Conservation (phyloP, 2,113 vertebrate species). For the Psilopsiagon aurifrons region DNA sequence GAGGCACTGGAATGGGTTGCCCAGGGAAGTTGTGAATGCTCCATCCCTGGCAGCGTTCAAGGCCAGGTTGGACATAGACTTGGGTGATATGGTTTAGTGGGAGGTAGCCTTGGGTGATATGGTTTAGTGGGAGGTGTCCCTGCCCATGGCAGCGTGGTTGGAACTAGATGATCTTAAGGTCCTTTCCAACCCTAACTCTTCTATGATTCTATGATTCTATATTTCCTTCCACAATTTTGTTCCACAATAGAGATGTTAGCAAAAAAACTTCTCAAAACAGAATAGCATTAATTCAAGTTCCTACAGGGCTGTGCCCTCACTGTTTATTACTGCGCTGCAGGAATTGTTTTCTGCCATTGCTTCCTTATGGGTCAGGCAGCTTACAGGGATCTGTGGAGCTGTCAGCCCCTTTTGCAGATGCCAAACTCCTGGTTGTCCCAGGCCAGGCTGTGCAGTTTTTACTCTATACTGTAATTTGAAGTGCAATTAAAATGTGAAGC, state of each 20-base stretch:
- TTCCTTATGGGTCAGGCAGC: not conserved
- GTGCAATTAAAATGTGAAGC: not conserved
- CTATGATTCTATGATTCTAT: not conserved
- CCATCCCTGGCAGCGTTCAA: too few species aligned
- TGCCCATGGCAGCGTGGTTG: too few species aligned
- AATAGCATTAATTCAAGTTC: not conserved
- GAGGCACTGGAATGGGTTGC: too few species aligned
- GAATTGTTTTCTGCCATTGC: not conserved
- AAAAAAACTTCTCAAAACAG: not conserved
- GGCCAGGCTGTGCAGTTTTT: not conserved
- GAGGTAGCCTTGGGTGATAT: too few species aligned
- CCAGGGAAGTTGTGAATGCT: too few species aligned
- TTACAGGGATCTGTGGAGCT: not conserved
- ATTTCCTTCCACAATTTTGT: not conserved
- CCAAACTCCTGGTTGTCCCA: not conserved
- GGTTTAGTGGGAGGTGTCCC: too few species aligned
- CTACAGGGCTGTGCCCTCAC: not conserved
- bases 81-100: too few species aligned
- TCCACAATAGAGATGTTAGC: not conserved
- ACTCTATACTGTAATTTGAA: not conserved
- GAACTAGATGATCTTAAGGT: too few species aligned
- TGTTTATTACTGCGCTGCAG: not conserved
- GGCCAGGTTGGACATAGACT: too few species aligned
- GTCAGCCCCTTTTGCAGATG: not conserved
- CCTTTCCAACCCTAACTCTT: too few species aligned